Conservation (phyloP, 1,140 invertebrate species). For the Drosophila quadrilineata region DNA sequence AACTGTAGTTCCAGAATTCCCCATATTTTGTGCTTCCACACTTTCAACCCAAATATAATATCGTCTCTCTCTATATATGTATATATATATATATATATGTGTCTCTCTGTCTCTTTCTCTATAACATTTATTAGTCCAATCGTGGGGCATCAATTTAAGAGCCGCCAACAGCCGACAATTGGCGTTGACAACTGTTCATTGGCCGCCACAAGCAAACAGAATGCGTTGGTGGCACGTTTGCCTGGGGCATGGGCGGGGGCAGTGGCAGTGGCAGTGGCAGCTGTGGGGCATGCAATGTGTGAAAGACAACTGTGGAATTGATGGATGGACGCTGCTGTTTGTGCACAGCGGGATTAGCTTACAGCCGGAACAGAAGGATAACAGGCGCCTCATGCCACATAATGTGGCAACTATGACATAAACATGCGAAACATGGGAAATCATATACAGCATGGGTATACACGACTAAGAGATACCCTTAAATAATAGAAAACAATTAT, state of each 20-base stretch:
- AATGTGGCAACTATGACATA: constrained; percentile 32
- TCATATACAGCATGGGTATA: neutral
- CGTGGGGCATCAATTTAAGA: constrained; percentile 71
- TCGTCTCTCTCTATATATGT: neutral
- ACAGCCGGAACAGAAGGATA: constrained; percentile 50
- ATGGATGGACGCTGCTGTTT: constrained; percentile 52
- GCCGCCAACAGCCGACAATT: constrained; percentile 66
- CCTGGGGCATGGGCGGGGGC: no score
- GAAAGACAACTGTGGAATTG: no score
- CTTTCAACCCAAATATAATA: no score
- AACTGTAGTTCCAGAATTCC: no score
- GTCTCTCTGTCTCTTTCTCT: constrained; percentile 1
- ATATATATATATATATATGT: neutral
- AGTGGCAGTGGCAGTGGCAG: no score
- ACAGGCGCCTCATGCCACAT: constrained; percentile 45
- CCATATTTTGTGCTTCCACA: no score
- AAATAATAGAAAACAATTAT: no score
- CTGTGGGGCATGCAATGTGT: no score
- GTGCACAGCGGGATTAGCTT: constrained; percentile 62
- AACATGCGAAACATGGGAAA: constrained; percentile 26
- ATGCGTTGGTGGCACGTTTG: neutral
- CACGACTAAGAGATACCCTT: constrained; percentile 18
- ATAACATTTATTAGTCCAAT: constrained; percentile 78
- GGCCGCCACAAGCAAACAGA: neutral
- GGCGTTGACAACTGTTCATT: constrained; percentile 53